These are phyloP conservation scores for Globodera ellingtonae DNA, from an alignment of 1,140 invertebrate genomes.

Conservation along the genomic window DNA sequence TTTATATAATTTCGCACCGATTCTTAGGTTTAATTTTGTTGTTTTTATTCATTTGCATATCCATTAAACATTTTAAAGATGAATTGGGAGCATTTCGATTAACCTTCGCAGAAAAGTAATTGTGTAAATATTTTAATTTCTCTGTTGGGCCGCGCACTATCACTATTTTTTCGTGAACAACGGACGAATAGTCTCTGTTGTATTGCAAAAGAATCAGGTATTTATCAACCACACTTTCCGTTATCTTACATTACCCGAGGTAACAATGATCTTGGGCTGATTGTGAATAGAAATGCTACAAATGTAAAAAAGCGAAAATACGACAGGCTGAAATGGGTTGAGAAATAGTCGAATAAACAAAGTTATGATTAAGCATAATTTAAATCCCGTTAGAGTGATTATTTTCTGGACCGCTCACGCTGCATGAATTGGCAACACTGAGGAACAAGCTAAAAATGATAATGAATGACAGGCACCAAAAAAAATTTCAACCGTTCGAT, in stretches of 20 bases:
- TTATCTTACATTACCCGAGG: not conserved
- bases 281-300: not conserved
- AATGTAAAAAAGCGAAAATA: not conserved
- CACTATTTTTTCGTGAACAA: too few relatives aligned
- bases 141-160: too few relatives aligned
- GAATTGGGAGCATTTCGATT: too few relatives aligned
- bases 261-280: not conserved
- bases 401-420: conserved; percentile 14
- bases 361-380: conserved; percentile 1
- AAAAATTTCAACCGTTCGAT: conserved; percentile 42
- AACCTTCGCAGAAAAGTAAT: too few relatives aligned
- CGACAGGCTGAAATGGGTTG: not conserved
- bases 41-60: too few relatives aligned
- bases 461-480: not conserved
- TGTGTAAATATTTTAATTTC: too few relatives aligned
- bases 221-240: too few relatives aligned
- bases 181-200: not conserved
- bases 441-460: conserved; percentile 38
- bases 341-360: not conserved
- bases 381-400: conserved; percentile 25
- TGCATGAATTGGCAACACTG: conserved; percentile 48
- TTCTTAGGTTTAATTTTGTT: too few relatives aligned
- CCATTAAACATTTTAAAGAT: too few relatives aligned
- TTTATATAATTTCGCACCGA: too few relatives aligned
- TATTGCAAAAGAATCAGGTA: too few relatives aligned